Evolutionary conservation across 1,140 invertebrate species (phyloP).

Genomic region (Rhopalosiphum padi): DNA sequence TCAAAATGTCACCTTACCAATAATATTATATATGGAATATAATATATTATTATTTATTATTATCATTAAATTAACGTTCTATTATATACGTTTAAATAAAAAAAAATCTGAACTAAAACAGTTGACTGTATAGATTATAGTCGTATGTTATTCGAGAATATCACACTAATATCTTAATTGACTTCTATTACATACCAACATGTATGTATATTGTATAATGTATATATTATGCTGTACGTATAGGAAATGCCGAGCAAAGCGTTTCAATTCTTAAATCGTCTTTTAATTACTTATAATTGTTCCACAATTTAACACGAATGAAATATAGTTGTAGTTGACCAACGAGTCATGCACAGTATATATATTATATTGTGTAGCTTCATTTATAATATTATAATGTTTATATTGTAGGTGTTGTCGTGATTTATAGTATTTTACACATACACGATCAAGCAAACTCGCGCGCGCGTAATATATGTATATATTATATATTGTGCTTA

Average conservation of each 20-base stretch:
- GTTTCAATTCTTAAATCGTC: constrained; percentile 7
- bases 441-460: neutral
- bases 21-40: neutral
- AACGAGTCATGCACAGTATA: neutral
- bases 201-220: neutral
- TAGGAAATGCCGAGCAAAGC: neutral
- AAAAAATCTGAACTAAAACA: neutral
- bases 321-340: neutral
- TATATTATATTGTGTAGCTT: constrained; percentile 4
- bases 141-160: neutral
- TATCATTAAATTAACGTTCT: neutral
- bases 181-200: neutral
- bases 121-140: neutral
- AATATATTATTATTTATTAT: neutral
- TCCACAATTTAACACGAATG: neutral
- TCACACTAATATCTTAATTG: neutral
- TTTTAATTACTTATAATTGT: constrained; percentile 29
- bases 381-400: neutral
- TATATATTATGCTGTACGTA: neutral
- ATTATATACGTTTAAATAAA: neutral
- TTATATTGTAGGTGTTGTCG: neutral
- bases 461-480: neutral
- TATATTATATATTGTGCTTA: neutral
- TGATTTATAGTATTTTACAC: constrained; percentile 11
- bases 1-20: too few relatives aligned